These are phyloP conservation scores for Gorsachius goisagi DNA, from an alignment of 2,113 vertebrate genomes.

Conservation along the genomic window DNA sequence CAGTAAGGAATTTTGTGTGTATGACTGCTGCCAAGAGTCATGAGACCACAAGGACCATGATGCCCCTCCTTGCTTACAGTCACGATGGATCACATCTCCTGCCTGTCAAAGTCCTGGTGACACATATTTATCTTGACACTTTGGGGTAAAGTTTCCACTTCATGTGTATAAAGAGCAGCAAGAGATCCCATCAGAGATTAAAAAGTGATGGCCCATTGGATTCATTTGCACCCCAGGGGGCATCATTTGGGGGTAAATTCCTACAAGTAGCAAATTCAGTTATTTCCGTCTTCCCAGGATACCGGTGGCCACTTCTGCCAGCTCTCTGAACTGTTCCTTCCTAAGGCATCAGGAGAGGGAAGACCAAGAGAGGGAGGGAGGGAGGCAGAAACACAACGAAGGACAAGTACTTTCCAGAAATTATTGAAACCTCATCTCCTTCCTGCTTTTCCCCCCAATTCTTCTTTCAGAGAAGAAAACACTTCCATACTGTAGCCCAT, in stretches of 20 bases:
- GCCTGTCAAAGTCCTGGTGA: neutral
- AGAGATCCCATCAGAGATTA: neutral
- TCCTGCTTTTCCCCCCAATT: neutral
- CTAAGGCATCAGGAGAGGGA: neutral
- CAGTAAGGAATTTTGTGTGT: neutral
- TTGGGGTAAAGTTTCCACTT: neutral
- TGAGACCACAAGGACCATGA: neutral
- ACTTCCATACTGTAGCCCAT: neutral
- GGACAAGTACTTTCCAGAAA: neutral
- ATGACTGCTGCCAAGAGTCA: neutral
- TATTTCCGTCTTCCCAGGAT: neutral
- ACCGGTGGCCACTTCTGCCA: neutral
- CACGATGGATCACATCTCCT: neutral
- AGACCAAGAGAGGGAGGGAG: neutral
- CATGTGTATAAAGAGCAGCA: neutral
- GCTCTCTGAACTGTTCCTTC: neutral
- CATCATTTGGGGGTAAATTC: neutral
- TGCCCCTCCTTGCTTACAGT: neutral
- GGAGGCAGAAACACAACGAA: neutral
- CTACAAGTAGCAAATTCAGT: neutral
- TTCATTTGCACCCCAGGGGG: neutral
- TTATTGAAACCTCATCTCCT: neutral
- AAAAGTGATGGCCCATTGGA: neutral
- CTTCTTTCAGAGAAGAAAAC: neutral
- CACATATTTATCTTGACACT: neutral